Evolutionary conservation across 2,888 invertebrate genomes (phyloP), one percentile per base, ranked within the genome.

Genomic region (Cephus nigrinus): DNA sequence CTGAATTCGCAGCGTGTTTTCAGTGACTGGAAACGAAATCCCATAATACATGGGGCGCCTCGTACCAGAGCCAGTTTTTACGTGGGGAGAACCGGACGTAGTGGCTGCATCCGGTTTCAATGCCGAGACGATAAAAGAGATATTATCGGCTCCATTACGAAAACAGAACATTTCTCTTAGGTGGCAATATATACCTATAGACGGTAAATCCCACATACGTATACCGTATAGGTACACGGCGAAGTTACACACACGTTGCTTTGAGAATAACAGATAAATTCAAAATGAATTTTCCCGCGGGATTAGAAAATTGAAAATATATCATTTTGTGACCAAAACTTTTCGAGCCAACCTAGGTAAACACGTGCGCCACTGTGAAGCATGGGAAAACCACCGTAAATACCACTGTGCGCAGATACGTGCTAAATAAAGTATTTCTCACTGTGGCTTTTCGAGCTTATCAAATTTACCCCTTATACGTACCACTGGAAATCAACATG

Each of bases 191-290:
- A 55, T 23, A 55, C 23, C 23, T 55, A 23, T 15, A 9, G 9
- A 55, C 2, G 1, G 23, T 55, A 55, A 55, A 55, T 55, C 2
- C 9, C 23, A 55, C 23, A 2, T 9, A 9, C 55, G 9, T 23
- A 55, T 2, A 23, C 15, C 40, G 5, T 5, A 1, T 2, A 1
- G 15, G 1, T 40, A 15, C 15, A 15, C 4, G 1, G 1, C 1
- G 2, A 36, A 36, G 4, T 36, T 3, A 15, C 2, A 4, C 5
- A 4, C 40, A 15, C 1, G 15, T 15, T 5, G 15, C 15, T 40
- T 15, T 1, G 23, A 9, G 55, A 76, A 78, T 82, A 85, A 82
- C 83, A 85, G 79, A 82, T 84, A 83, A 84, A 83, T 85, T 76
- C 69, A 72, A 79, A 82, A 77, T 82, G 80, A 79, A 80, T 81